A percentile compares a stretch with the other conserved stretches of the same genome.
Conservation (phyloP, 2,113 vertebrate genomes). For the Oncorhynchus nerka region DNA sequence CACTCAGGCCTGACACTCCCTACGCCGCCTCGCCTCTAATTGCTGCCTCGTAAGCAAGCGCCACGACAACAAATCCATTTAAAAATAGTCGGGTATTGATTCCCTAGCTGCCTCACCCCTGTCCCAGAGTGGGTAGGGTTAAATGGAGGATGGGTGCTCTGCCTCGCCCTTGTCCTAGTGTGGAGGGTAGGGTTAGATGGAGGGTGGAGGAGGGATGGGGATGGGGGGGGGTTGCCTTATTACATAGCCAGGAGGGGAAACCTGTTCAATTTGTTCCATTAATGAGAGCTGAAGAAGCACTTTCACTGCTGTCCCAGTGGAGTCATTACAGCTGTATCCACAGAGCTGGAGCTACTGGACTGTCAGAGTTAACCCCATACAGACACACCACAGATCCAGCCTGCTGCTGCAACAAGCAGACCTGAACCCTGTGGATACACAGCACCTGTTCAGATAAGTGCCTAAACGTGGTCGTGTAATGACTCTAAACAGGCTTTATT, state of each 20-base stretch:
- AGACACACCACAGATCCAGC: conserved; percentile 9
- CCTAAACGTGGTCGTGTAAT: neutral
- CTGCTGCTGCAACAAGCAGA: conserved; percentile 35
- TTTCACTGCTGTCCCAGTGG: conserved; percentile 82
- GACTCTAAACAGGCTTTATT: neutral
- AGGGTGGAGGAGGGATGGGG: too few relatives aligned
- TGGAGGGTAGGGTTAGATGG: conserved; percentile 17
- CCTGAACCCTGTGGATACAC: conserved; percentile 58
- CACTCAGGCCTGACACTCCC: conserved; percentile 41
- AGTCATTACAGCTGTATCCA: conserved; percentile 71
- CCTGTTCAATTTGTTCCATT: conserved; percentile 93
- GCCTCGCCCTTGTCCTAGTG: conserved; percentile 50
- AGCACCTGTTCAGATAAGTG: conserved; percentile 33
- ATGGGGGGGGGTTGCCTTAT: conserved; percentile 47
- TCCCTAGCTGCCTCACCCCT: conserved; percentile 30
- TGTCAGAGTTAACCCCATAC: conserved; percentile 41
- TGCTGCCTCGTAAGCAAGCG: conserved; percentile 67
- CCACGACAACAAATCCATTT: conserved; percentile 76
- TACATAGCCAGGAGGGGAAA: conserved; percentile 78
- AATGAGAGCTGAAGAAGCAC: conserved; percentile 87
- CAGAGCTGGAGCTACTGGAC: conserved; percentile 23
- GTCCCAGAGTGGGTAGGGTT: conserved; percentile 22
- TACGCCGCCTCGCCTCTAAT: conserved; percentile 67
- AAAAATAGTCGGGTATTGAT: conserved; percentile 74
- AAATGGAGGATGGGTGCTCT: neutral